phyloP scores from a whole-genome alignment of 64 coral and sea anemone genomes.

The Anthopleura sola region DNA sequence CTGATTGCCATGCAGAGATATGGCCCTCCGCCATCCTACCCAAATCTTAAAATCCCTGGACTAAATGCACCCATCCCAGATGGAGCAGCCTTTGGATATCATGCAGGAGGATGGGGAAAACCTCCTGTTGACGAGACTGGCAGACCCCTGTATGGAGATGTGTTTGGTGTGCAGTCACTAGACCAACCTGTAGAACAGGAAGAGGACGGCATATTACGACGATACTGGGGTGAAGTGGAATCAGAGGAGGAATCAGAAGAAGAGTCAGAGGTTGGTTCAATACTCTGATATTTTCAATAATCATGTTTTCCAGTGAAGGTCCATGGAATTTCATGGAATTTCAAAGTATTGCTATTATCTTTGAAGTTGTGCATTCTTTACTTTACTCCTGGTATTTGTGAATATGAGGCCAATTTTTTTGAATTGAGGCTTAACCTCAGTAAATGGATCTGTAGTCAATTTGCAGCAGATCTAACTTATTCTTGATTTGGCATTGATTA shows the following conservation, averaged over 20 bases:
- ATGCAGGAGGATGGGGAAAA: constrained; percentile 97
- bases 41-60: constrained; percentile 93
- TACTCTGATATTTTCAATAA: too few species aligned
- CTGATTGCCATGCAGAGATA: constrained; percentile 99
- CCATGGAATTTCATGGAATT: too few species aligned
- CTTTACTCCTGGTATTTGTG: too few species aligned
- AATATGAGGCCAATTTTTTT: too few species aligned
- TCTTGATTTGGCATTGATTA: too few species aligned
- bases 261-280: constrained; percentile 72
- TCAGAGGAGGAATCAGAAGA: constrained; percentile 90
- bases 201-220: constrained; percentile 76
- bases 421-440: too few species aligned
- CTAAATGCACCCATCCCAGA: constrained; percentile 97
- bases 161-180: constrained; percentile 75
- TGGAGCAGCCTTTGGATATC: constrained; percentile 97
- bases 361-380: too few species aligned
- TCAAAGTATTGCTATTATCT: too few species aligned
- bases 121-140: constrained; percentile 96
- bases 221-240: constrained; percentile 90
- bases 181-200: constrained; percentile 69
- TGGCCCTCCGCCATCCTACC: constrained; percentile 96
- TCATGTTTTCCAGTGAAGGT: too few species aligned
- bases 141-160: constrained; percentile 94
- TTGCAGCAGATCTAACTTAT: background rate
- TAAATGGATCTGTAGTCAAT: too few species aligned